Base-by-base conservation (phyloP, 2,797 vertebrate species). In the Protosalanx chinensis region DNA sequence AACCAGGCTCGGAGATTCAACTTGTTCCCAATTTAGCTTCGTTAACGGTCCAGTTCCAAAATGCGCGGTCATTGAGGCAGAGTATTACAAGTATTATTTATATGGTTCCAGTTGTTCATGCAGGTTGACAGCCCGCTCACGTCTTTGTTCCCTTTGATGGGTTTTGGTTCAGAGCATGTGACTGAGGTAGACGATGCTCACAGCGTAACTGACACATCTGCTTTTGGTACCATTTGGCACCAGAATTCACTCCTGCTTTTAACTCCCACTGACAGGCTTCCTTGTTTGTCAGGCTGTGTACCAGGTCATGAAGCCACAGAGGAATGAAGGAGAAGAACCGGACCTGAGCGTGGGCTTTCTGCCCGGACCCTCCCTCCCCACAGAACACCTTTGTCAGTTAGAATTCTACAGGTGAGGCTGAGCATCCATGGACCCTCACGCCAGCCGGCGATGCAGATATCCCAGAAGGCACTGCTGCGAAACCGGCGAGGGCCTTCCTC, bases 151-250 rank as follows among this genome's bases (percentile, higher is more conserved):
- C 78, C 67, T 68, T 65, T 61, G 3, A 62, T 70, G 73, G 58
- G 60, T 41, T 63, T 68, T 63, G 23, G 74, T 41, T 61, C 23
- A 51, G 66, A 68, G 30, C 60, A 27, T 71, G 64, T 68, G 64
- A 62, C 64, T 68, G 71, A 61, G 76, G 68, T 71, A 41, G 72
- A 71, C 68, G 68, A 71, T 13, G 58, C 72, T 72, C 67, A 13
- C 70, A 46, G 72, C 58, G 1, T 27, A 61, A 76, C 73, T 62
- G 73, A 81, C 76, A 87, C 81, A 87, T 84, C 76, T 87, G 85
- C 78, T 70, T 83, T 85, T 84, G 79, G 83, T 85, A 80, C 70
- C 70, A 72, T 71, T 71, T 20, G 57, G 49, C 79, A 79, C 67
- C 60, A 77, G 41, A 69, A 80, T 73, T 79, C 53, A 75, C 79